Base-by-base conservation (phyloP, 1,140 invertebrate genomes). In the Elysia chlorotica region DNA sequence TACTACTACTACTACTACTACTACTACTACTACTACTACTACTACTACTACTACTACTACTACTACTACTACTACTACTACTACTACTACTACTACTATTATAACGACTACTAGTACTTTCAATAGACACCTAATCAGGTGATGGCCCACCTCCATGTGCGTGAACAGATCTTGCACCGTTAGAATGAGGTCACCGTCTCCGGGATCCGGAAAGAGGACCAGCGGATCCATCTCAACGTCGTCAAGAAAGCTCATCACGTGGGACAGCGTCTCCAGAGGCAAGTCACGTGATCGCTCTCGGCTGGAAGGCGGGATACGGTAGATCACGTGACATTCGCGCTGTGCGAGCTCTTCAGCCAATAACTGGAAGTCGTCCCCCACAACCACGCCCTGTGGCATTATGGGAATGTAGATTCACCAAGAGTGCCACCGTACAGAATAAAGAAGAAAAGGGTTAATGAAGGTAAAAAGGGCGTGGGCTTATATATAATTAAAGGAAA, bases 331-430 rank as follows among this genome's bases (percentile, higher is more conserved):
- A 5, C 6, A 23, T 35, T 25, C 2, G 33, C 33, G 30, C 35
- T 61, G 54, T 35, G 17, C 19, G 10, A 71, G 28, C 30, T 59
- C 68, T 33, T 71, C 68, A 30, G 56, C 68, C 21, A 71, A 23
- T 35, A 71, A 38, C 35, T 71, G 68, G 25, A 71, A 71, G 57
- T 71, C 54, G 36, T 71, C 68, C 35, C 61, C 68, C 19, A 71
- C 19, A 1, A 56, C 48, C 57, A 71, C 68, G 17, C 68, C 68
- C 68, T 71, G 54, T 33, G 10, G 41, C n/a, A 48, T 48, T 48
- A 48, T 48, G 41, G 41, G 41, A 48, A 48, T 10, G 41, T 10
- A n/a, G n/a, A n/a, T n/a, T n/a, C n/a, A n/a, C n/a, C n/a, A n/a
- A n/a, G 10, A 48, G n/a, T 48, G n/a, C 41, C n/a, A 14, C n/a